Evolutionary conservation across 2,797 vertebrate species (phyloP), one percentile per base, ranked within the genome.

Genomic region (Xenops minutus): DNA sequence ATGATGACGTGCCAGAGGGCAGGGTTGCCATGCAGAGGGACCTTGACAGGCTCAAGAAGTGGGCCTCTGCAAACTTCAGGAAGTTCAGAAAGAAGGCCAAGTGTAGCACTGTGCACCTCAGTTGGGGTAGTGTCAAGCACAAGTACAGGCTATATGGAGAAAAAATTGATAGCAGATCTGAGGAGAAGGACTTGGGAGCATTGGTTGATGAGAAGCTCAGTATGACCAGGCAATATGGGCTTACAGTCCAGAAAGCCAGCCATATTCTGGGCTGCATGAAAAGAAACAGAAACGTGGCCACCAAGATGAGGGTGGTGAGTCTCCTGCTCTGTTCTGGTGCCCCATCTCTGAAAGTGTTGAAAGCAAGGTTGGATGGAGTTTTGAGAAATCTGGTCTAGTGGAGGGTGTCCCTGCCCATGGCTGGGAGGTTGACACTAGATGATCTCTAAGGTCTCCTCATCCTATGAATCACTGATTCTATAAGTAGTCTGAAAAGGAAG

Each of bases 361-460:
- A 69, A n/a, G 29, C n/a, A n/a, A 44, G 20, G 2, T 30, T 37
- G 41, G 20, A 6, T 67, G 39, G 23, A 24, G 32, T 46, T 85
- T 52, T 62, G 32, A 49, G 27, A 22, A 85, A 2, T 16, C 5
- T 43, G 7, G 1, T 61, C 13, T 59, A 43, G 11, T 37, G 9
- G 34, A 67, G 54, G 4, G 14, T 61, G 14, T 32, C n/a, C 4
- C 10, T 30, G 7, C 3, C 11, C 12, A 5, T 30, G 23, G 12
- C 41, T 26, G 24, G 12, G 2, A 54, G 0, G 0, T 9, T 61
- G 16, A 10, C 14, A 44, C 20, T 73, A 37, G 8, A 10, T n/a
- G 6, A 61, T 43, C 4, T 49, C 27, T 55, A 21, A n/a, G 8
- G 14, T 68, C 10, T 13, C 36, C 62, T 55, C 23, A 12, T 55